Base-by-base conservation (phyloP, 2,113 vertebrate species). In the Elgaria multicarinata region DNA sequence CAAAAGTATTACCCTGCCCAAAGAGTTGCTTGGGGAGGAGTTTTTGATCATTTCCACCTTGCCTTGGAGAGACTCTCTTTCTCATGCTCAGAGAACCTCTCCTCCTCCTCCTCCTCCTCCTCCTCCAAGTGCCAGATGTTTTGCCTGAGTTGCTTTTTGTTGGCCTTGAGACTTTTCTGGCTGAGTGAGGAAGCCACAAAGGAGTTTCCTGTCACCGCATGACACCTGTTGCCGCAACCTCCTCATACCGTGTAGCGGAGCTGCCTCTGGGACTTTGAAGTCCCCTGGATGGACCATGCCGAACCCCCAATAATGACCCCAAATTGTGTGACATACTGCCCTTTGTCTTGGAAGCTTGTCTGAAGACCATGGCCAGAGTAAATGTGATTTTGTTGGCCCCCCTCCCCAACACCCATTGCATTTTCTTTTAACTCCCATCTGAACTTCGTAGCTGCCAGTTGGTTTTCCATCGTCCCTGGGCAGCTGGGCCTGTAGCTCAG, bases 301-400 rank as follows among this genome's bases (percentile, higher is more conserved):
- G 95, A 91, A 91, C 92, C 53, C 91, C 93, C 81, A 92, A 94
- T 89, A 95, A 95, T 95, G 93, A 94, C 92, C 94, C 64, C 94
- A 85, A n/a, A n/a, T n/a, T n/a, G 93, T 91, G 93, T 92, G 92
- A 77, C 87, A 87, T 7, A 28, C 85, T 8, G 92, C 89, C 92
- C 89, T 95, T 95, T 95, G 92, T 95, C 93, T 91, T 72, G 92
- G 92, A 86, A 91, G 71, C 93, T 95, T 92, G 95, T 92, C 95
- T 95, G 95, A 95, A 93, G 95, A 94, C 94, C 94, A 92, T 96
- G 95, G 95, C 94, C 94, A 95, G 42, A 75, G 92, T 94, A 95
- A 96, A 96, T 96, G 94, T 87, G 95, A 96, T 96, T 96, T 95
- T 93, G 94, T 92, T 94, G 95, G 95, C 95, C 39, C 75, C 75